Base-by-base conservation (phyloP, 2,113 vertebrate species). In the Clupea harengus region DNA sequence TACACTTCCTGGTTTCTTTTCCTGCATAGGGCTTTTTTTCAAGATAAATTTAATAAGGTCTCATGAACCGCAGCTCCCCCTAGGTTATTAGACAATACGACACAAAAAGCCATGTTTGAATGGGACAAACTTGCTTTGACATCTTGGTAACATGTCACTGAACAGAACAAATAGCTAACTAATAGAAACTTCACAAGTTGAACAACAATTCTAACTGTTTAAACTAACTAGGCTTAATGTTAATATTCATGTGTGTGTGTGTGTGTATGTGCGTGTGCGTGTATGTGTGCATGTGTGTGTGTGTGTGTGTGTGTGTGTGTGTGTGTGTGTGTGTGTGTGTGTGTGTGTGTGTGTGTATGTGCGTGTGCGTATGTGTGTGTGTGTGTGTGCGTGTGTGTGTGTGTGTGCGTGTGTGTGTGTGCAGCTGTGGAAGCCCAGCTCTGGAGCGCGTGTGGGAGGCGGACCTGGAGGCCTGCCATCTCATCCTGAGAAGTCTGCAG, bases 361-460 rank as follows among this genome's bases (percentile, higher is more conserved):
- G 52, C n/a, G n/a, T n/a, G n/a, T n/a, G n/a, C n/a, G n/a, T n/a
- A n/a, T 39, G 2, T 39, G 39, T 39, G 2, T 39, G 1, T 39
- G 39, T 39, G 39, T 39, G 2, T 39, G 39, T 39, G 39, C 2
- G 39, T 28, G 45, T 46, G 45, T 20, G 20, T 20, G 3, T 20
- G 2, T 52, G 17, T 44, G 54, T 75, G 49, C 83, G n/a, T 89
- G 81, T 54, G 49, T 85, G 64, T 83, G 52, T 75, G 17, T 46
- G 22, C 90, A 98, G 97, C 89, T 96, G 93, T 0, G 82, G 93
- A 86, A 96, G 94, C 89, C 94, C 95, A 0, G 93, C 95, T 85
- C 90, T 97, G 89, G 94, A 95, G 85, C 95, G 93, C 90, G 95
- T 98, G 89, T 98, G 96, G 95, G 96, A 96, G 89, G 96, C 96